phyloP scores from a whole-genome alignment of 2,888 invertebrate species.

The Diarsia rubi region DNA sequence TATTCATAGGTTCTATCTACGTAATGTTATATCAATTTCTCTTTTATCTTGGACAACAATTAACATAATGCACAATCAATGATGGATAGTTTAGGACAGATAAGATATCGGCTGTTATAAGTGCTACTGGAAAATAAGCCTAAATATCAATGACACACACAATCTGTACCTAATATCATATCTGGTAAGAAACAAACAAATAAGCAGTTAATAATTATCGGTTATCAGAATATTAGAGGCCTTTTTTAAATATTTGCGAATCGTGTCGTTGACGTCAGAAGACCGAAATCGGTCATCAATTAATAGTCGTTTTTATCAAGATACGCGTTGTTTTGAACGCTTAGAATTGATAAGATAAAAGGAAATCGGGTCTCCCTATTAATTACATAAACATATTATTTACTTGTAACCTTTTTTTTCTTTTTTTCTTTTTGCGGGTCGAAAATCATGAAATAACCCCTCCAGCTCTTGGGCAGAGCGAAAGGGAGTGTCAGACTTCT shows the following conservation, averaged over 20 bases:
- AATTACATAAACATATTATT: conserved; percentile 17
- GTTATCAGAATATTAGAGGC: background rate
- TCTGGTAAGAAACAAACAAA: background rate
- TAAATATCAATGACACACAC: conserved; percentile 1
- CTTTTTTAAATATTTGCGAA: conserved; percentile 17
- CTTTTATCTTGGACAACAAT: conserved; percentile 24
- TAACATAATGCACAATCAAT: conserved; percentile 45
- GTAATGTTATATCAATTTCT: conserved; percentile 23
- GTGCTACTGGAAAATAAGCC: conserved; percentile 24
- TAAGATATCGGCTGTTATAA: conserved; percentile 39
- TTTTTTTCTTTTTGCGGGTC: too few relatives aligned
- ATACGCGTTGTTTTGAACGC: conserved; percentile 43
- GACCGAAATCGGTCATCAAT: conserved; percentile 55
- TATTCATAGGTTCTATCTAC: background rate
- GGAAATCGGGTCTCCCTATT: conserved; percentile 20
- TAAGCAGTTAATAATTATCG: background rate
- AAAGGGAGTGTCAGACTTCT: too few relatives aligned
- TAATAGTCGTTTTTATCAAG: conserved; percentile 53
- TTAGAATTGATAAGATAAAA: conserved; percentile 53
- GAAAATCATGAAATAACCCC: too few relatives aligned
- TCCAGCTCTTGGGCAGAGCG: too few relatives aligned
- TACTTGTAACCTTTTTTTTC: too few relatives aligned
- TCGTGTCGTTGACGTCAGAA: conserved; percentile 38
- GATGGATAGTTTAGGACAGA: conserved; percentile 31
- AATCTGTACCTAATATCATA: conserved; percentile 6